These are phyloP conservation scores for Danio tinwini DNA, from an alignment of 2,797 vertebrate species.

Conservation along the genomic window DNA sequence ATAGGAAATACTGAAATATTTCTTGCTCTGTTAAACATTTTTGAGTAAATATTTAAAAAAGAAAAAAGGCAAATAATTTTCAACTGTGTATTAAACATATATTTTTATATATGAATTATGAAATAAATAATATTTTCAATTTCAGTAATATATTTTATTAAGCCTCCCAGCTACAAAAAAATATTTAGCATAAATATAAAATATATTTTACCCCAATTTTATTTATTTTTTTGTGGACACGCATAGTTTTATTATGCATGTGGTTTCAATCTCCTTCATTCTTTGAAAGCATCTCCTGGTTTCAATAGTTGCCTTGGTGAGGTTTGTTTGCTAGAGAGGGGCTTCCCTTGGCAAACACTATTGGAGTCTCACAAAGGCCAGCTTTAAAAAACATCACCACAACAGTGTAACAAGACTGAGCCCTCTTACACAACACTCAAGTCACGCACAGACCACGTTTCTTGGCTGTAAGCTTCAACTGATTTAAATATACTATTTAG, in stretches of 20 bases:
- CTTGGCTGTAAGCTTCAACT: constrained; percentile 7
- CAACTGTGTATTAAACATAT: no score
- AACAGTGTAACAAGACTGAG: constrained; percentile 32
- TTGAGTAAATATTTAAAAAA: no score
- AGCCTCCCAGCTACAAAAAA: no score
- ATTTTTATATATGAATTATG: no score
- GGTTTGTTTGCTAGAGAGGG: constrained; percentile 25
- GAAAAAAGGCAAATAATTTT: no score
- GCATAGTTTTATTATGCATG: constrained; percentile 7
- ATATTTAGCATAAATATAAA: no score
- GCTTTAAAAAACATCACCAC: constrained; percentile 33
- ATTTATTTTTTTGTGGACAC: background rate
- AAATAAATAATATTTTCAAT: no score
- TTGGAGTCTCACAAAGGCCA: constrained; percentile 26
- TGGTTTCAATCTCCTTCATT: constrained; percentile 20
- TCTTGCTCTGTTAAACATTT: no score
- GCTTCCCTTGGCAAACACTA: constrained; percentile 39
- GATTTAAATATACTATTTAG: constrained; percentile 19
- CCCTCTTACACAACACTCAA: constrained; percentile 22
- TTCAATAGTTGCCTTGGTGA: constrained; percentile 37
- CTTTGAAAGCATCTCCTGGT: constrained; percentile 37
- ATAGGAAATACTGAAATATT: no score
- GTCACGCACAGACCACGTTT: background rate
- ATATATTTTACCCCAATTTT: no score
- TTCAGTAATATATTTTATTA: no score